phyloP scores from a whole-genome alignment of 2,113 vertebrate genomes.

The Ctenodactylus gundi region DNA sequence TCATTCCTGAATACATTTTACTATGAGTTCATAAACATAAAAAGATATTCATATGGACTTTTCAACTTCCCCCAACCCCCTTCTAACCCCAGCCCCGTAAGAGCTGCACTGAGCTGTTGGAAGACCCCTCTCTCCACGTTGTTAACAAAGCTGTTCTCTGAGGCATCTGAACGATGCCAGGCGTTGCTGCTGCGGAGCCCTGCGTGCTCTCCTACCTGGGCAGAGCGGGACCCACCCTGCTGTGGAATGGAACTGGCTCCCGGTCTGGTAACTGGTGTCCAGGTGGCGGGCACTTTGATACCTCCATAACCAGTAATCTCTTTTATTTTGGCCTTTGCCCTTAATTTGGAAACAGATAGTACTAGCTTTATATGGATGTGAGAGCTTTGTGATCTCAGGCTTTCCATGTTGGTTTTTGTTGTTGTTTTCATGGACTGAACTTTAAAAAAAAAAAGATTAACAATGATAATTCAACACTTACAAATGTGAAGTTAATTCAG shows the following conservation, averaged over 20 bases:
- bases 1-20: neutral
- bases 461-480: neutral
- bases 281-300: neutral
- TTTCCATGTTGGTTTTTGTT: neutral
- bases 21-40: neutral
- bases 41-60: neutral
- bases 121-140: neutral
- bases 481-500: neutral
- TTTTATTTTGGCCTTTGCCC: neutral
- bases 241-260: neutral
- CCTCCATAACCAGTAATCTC: neutral
- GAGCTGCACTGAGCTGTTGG: neutral
- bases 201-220: neutral
- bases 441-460: neutral
- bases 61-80: neutral
- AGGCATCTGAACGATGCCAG: neutral
- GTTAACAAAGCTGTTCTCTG: too few species aligned
- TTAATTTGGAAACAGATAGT: neutral
- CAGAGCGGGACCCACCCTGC: fast-evolving
- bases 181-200: neutral
- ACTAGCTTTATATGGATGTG: neutral
- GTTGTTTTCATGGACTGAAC: neutral
- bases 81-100: too few species aligned
- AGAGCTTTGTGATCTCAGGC: neutral
- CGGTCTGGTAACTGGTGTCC: neutral